A percentile compares a stretch with the other conserved stretches of the same genome.
Conservation (phyloP, 37 sponge, comb jelly and placozoan genomes). For the Halichondria panicea region DNA sequence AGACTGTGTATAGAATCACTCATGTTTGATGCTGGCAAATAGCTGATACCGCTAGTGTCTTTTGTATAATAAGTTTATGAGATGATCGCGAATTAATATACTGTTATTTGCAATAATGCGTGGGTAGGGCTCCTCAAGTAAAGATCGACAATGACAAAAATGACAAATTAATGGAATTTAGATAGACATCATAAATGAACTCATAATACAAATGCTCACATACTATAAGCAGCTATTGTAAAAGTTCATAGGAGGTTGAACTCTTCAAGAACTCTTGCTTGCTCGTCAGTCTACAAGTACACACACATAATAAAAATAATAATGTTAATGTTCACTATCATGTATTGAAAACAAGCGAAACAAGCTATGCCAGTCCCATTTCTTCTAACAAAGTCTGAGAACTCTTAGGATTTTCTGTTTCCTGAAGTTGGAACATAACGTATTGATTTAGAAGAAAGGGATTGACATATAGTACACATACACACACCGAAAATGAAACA, state of each 20-base stretch:
- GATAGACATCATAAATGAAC: not conserved
- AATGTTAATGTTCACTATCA: not conserved
- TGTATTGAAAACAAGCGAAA: not conserved
- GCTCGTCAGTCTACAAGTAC: constrained; percentile 34
- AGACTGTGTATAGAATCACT: not conserved
- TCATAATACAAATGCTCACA: not conserved
- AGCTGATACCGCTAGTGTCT: not conserved
- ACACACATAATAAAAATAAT: constrained; percentile 10
- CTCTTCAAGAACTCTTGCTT: constrained; percentile 34
- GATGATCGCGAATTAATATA: too few relatives aligned
- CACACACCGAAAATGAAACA: constrained; percentile 1
- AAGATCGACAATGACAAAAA: not conserved
- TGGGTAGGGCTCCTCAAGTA: not conserved
- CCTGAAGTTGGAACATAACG: constrained; percentile 10
- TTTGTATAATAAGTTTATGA: too few relatives aligned
- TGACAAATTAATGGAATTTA: not conserved
- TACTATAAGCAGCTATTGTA: not conserved
- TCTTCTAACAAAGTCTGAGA: constrained; percentile 78
- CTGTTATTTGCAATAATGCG: too few relatives aligned
- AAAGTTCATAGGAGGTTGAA: constrained; percentile 26
- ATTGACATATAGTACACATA: not conserved
- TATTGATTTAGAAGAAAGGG: not conserved
- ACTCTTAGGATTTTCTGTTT: constrained; percentile 51
- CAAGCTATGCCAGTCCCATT: constrained; percentile 77
- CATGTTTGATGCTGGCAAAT: not conserved